A percentile compares a stretch with the other conserved stretches of the same genome.
Conservation (phyloP, 2,797 vertebrate species). For the Tenualosa ilisha region DNA sequence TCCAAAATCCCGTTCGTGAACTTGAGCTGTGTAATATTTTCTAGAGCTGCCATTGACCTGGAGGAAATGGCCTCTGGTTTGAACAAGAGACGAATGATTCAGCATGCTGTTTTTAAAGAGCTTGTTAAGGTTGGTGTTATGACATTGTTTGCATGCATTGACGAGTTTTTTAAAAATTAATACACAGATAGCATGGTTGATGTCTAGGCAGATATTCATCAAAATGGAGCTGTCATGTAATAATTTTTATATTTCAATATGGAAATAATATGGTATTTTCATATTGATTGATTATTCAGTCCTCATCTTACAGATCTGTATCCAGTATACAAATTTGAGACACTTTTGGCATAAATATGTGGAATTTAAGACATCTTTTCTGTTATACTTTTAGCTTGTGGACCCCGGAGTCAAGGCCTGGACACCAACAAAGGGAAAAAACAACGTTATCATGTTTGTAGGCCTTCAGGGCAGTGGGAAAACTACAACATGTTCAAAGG, state of each 20-base stretch:
- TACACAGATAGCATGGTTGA: background rate
- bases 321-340: background rate
- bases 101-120: slow-evolving; percentile 97
- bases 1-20: background rate
- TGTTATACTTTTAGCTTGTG: slow-evolving; percentile 79
- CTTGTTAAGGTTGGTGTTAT: slow-evolving; percentile 88
- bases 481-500: slow-evolving; percentile 98
- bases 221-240: background rate
- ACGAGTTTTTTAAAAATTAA: background rate
- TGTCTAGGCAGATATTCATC: background rate
- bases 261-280: background rate
- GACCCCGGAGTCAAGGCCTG: slow-evolving; percentile 99
- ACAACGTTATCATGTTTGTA: slow-evolving; percentile 99
- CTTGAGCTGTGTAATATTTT: slow-evolving; percentile 31
- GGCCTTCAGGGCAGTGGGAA: slow-evolving; percentile 97
- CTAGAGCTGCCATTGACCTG: slow-evolving; percentile 94
- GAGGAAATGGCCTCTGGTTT: slow-evolving; percentile 99
- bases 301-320: no score
- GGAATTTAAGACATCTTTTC: background rate
- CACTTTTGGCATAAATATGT: background rate
- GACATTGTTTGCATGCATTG: background rate
- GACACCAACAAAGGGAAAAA: slow-evolving; percentile 98
- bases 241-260: background rate
- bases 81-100: slow-evolving; percentile 99
- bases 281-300: background rate